These are phyloP conservation scores for Nyctibius bracteatus DNA, from an alignment of 2,113 vertebrate species.

Conservation along the genomic window DNA sequence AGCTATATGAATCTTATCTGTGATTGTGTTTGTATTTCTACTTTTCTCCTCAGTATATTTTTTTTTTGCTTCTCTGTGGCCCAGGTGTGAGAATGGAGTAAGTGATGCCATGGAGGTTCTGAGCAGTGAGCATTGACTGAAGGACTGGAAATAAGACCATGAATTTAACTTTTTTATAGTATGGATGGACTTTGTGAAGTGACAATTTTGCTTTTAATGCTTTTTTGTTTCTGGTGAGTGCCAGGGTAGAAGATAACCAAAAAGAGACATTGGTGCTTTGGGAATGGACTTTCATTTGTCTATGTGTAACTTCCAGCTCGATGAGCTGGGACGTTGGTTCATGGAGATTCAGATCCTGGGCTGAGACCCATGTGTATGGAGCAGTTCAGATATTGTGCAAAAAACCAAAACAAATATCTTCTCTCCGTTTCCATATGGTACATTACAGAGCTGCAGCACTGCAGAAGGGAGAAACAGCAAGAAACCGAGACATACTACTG, in stretches of 20 bases:
- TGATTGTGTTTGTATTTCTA: not conserved
- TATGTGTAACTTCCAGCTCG: not conserved
- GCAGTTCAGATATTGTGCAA: not conserved
- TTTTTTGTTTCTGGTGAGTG: not conserved
- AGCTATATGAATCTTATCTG: not conserved
- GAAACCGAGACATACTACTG: not conserved
- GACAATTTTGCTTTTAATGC: not conserved
- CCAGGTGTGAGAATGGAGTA: not conserved
- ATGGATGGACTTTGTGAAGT: not conserved
- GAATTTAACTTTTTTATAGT: not conserved
- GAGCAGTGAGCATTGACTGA: not conserved
- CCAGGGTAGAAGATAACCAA: not conserved
- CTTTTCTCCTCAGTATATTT: not conserved
- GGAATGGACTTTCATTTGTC: not conserved
- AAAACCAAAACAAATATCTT: not conserved
- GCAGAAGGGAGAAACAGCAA: not conserved
- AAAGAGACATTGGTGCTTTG: not conserved
- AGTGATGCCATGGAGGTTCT: not conserved
- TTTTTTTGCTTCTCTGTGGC: not conserved
- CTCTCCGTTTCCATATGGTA: not conserved
- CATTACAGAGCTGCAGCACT: not conserved
- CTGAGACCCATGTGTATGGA: not conserved
- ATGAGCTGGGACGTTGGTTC: fast-evolving
- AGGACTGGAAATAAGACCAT: not conserved
- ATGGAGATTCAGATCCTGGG: not conserved